These are phyloP conservation scores for Acropora tenuis DNA, from an alignment of 64 coral and sea anemone genomes.

Conservation along the genomic window DNA sequence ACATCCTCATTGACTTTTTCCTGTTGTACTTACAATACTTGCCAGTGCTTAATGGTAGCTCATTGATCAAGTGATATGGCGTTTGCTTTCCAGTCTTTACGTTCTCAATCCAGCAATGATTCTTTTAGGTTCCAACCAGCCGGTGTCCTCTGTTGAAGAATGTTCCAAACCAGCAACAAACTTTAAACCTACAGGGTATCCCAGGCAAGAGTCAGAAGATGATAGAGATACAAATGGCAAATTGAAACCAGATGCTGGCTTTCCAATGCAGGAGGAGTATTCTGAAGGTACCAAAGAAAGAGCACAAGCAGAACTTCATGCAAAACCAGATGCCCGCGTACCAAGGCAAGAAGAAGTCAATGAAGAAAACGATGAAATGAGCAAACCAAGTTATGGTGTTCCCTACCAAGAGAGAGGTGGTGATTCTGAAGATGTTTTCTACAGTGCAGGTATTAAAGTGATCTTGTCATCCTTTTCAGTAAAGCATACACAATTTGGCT, in stretches of 20 bases:
- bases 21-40: too few species aligned
- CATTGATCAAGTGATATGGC: too few species aligned
- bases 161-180: too few species aligned
- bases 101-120: neutral
- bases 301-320: neutral
- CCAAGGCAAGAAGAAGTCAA: neutral
- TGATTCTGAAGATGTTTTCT: slow-evolving; percentile 17
- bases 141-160: neutral
- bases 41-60: too few species aligned
- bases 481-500: too few species aligned
- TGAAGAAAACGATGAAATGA: neutral
- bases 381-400: neutral
- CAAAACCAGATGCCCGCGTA: neutral
- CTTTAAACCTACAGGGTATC: too few species aligned
- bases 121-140: neutral
- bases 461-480: too few species aligned
- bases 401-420: neutral
- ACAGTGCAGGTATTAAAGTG: neutral
- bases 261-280: neutral
- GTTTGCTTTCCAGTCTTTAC: neutral
- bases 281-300: neutral
- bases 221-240: neutral
- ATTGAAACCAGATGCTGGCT: neutral
- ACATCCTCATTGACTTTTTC: too few species aligned
- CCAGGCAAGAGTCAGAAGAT: slow-evolving; percentile 15